These are phyloP conservation scores for Eurosta solidaginis DNA, from an alignment of 1,140 invertebrate species.

Conservation along the genomic window DNA sequence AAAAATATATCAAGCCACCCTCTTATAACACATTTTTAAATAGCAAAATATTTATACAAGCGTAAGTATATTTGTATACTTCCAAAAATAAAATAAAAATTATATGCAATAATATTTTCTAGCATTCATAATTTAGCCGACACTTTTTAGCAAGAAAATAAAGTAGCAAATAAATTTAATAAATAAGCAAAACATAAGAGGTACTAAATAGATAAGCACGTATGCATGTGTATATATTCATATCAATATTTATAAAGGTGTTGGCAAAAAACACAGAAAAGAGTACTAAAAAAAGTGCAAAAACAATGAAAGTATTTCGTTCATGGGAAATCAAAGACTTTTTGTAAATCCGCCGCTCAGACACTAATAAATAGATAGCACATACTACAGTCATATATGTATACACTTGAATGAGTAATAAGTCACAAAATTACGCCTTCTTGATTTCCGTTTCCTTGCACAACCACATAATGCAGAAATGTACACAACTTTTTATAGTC, in stretches of 20 bases:
- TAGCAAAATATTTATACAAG: no score
- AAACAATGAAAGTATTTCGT: background rate
- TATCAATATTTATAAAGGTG: background rate
- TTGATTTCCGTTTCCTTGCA: conserved; percentile 23
- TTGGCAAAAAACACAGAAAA: background rate
- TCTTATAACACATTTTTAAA: no score
- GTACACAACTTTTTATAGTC: no score
- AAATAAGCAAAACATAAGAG: background rate
- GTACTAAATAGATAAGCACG: background rate
- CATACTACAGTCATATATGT: background rate
- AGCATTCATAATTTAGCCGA: no score
- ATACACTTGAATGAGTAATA: conserved; percentile 15
- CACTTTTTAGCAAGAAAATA: no score
- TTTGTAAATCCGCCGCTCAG: background rate
- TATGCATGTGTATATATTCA: background rate
- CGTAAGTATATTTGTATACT: no score
- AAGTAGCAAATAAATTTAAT: background rate
- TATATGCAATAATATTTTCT: no score
- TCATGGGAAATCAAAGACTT: conserved; percentile 10
- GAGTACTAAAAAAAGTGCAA: background rate
- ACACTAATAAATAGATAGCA: background rate
- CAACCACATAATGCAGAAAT: background rate
- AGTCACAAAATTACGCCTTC: conserved; percentile 22
- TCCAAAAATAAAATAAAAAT: no score
- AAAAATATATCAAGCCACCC: no score